A percentile compares a stretch with the other conserved stretches of the same genome.
Evolutionary conservation across 2,888 invertebrate genomes (phyloP).

Genomic region (Hydropsyche betteni): DNA sequence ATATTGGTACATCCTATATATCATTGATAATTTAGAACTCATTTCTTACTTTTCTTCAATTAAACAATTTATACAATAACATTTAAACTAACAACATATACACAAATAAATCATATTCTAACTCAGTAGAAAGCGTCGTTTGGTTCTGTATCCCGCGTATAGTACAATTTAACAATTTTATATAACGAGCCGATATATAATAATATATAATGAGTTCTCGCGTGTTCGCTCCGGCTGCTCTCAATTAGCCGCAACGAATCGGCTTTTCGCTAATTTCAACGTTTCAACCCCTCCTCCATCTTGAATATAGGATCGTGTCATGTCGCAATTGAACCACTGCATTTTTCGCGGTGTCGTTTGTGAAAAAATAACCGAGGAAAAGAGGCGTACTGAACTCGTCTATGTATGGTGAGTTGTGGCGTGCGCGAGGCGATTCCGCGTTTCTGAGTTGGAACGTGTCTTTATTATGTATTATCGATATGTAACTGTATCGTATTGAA

Average conservation of each 20-base stretch:
- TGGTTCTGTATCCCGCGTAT: background rate
- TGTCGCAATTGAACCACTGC: constrained; percentile 2
- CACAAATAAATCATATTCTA: background rate
- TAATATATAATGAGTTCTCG: constrained; percentile 1
- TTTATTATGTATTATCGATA: background rate
- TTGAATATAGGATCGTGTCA: background rate
- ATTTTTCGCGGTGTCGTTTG: background rate
- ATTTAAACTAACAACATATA: too few species aligned
- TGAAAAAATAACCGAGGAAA: background rate
- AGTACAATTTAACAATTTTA: constrained; percentile 25
- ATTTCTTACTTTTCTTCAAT: too few species aligned
- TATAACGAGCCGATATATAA: constrained; percentile 24
- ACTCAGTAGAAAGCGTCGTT: background rate
- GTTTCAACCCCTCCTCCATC: background rate
- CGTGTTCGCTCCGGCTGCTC: background rate
- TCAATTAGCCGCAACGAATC: constrained; percentile 13
- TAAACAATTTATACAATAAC: too few species aligned
- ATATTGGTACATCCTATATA: too few species aligned
- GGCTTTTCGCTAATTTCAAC: constrained; percentile 10
- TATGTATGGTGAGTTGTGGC: background rate
- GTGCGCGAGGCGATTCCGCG: background rate
- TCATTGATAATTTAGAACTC: too few species aligned
- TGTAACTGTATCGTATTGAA: background rate
- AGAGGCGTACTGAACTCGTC: background rate
- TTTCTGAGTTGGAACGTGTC: background rate